Conservation (phyloP, 2,113 vertebrate species). For the Pavo muticus region DNA sequence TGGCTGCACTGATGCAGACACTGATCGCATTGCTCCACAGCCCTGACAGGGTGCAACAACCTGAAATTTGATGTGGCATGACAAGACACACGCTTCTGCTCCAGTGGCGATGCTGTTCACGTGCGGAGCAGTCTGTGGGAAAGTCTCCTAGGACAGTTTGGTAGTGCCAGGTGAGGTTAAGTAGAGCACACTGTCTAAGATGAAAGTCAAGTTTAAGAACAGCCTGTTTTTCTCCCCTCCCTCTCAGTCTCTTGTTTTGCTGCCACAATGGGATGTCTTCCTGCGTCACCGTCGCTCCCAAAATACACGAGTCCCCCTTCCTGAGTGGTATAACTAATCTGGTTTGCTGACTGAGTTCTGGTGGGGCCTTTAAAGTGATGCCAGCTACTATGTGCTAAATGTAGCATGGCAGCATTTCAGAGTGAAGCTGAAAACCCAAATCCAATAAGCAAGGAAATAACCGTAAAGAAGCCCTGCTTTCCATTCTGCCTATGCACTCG, state of each 20-base stretch:
- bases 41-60: neutral
- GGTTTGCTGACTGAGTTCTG: slow-evolving; percentile 59
- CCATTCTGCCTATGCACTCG: neutral
- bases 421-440: slow-evolving; percentile 53
- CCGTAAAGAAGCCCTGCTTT: slow-evolving; percentile 39
- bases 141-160: neutral
- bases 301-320: neutral
- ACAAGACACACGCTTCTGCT: neutral
- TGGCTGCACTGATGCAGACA: neutral
- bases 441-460: slow-evolving; percentile 66
- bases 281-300: neutral
- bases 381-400: slow-evolving; percentile 30
- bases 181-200: neutral
- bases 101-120: neutral
- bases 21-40: neutral
- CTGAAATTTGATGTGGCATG: slow-evolving; percentile 3
- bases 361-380: slow-evolving; percentile 58
- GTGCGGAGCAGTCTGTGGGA: neutral
- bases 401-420: slow-evolving; percentile 52
- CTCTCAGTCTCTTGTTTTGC: neutral
- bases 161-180: neutral
- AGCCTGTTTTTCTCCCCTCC: neutral
- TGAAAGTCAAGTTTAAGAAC: slow-evolving; percentile 11
- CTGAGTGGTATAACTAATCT: slow-evolving; percentile 21
- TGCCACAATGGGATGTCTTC: neutral